Conservation (phyloP, 2,888 invertebrate species). For the Synanthedon myopaeformis region DNA sequence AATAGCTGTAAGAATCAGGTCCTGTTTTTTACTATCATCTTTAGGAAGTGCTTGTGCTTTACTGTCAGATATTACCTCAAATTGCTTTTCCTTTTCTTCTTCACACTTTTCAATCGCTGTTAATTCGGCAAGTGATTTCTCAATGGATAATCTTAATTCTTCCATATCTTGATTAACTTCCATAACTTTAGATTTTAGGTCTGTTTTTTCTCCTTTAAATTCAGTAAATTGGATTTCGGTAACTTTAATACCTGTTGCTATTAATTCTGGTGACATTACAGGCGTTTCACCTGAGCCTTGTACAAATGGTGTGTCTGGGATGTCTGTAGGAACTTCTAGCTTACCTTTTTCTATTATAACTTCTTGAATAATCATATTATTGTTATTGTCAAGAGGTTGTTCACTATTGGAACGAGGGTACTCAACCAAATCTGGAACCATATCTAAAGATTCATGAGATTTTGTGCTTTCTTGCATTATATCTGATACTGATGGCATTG, state of each 20-base stretch:
- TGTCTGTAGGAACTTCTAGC: slow-evolving; percentile 16
- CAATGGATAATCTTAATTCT: slow-evolving; percentile 49
- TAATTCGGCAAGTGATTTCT: slow-evolving; percentile 52
- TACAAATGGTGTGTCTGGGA: slow-evolving; percentile 25
- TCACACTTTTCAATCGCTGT: slow-evolving; percentile 43
- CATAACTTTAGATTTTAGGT: slow-evolving; percentile 55
- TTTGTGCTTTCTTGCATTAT: slow-evolving; percentile 14
- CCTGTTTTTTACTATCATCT: background rate
- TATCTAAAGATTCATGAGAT: background rate
- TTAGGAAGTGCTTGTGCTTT: background rate
- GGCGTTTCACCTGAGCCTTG: slow-evolving; percentile 33
- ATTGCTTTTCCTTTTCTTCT: slow-evolving; percentile 24
- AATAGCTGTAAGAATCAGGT: background rate
- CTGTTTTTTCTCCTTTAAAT: slow-evolving; percentile 28
- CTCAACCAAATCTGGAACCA: slow-evolving; percentile 27
- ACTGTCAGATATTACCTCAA: slow-evolving; percentile 1
- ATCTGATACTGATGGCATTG: background rate
- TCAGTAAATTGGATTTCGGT: slow-evolving; percentile 13
- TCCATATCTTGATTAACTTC: slow-evolving; percentile 61
- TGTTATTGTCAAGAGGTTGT: slow-evolving; percentile 33
- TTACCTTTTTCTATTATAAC: slow-evolving; percentile 22
- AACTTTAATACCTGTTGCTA: slow-evolving; percentile 14
- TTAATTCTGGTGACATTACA: slow-evolving; percentile 16
- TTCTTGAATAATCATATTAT: slow-evolving; percentile 47
- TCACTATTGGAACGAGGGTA: slow-evolving; percentile 46